Evolutionary conservation across 2,113 vertebrate species (phyloP).

Genomic region (Dipodomys stephensi): DNA sequence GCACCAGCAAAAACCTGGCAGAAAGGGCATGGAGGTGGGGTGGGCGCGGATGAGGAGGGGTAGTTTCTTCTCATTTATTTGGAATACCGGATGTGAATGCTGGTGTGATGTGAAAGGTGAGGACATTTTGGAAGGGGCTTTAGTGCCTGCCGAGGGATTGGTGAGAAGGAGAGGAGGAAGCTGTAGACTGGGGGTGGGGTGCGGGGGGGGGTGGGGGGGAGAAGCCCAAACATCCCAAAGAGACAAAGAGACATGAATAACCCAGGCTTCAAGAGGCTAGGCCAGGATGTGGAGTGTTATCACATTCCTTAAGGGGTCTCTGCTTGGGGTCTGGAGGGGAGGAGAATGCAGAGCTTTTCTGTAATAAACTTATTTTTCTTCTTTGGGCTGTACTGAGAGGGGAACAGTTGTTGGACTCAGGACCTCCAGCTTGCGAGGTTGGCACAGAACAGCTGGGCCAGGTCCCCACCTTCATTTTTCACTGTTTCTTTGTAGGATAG

Average conservation of each 20-base stretch:
- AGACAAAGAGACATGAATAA: neutral
- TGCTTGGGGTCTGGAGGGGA: neutral
- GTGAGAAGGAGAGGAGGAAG: neutral
- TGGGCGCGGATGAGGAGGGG: neutral
- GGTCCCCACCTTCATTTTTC: too few species aligned
- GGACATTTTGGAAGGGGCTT: constrained; percentile 72
- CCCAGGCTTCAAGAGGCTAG: neutral
- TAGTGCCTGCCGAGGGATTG: constrained; percentile 53
- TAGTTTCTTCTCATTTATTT: constrained; percentile 65
- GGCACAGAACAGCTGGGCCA: too few species aligned
- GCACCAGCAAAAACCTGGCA: constrained; percentile 51
- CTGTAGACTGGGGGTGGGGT: neutral
- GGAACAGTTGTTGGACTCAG: too few species aligned
- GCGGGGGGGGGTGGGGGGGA: neutral
- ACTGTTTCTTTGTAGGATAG: too few species aligned
- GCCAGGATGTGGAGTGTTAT: neutral
- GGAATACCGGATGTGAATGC: constrained; percentile 55
- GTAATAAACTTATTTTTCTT: too few species aligned
- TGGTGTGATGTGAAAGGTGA: constrained; percentile 66
- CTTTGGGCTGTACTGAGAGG: too few species aligned
- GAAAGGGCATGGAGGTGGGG: neutral
- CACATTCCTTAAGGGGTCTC: neutral
- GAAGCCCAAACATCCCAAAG: neutral
- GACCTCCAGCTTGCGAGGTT: too few species aligned
- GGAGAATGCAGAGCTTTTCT: too few species aligned